phyloP scores from a whole-genome alignment of 2,888 invertebrate genomes.

The Acleris holmiana region DNA sequence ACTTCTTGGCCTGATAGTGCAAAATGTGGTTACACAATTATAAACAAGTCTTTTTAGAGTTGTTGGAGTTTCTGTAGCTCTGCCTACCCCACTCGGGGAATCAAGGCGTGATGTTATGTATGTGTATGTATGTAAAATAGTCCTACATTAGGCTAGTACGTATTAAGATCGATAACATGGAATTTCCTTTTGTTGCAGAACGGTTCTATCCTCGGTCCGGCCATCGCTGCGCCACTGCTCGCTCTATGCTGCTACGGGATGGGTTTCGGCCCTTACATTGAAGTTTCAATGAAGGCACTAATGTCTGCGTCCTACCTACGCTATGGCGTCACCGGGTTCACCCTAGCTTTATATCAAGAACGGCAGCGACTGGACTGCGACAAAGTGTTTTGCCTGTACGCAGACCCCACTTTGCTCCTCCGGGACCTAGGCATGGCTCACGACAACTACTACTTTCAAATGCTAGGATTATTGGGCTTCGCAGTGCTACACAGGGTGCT shows the following conservation, averaged over 20 bases:
- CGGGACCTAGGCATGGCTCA: constrained; percentile 86
- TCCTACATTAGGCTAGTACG: no score
- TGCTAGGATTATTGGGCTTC: constrained; percentile 83
- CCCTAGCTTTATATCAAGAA: constrained; percentile 84
- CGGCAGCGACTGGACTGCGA: constrained; percentile 85
- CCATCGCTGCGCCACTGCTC: constrained; percentile 81
- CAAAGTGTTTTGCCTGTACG: constrained; percentile 81
- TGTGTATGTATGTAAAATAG: no score
- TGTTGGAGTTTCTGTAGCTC: no score
- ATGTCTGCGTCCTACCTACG: constrained; percentile 87
- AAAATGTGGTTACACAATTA: no score
- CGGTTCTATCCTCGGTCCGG: constrained; percentile 85
- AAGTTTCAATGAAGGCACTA: constrained; percentile 78
- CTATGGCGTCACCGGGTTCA: constrained; percentile 87
- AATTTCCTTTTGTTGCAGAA: constrained; percentile 72
- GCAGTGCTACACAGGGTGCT: constrained; percentile 80
- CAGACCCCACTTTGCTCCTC: constrained; percentile 85
- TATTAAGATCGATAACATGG: not conserved
- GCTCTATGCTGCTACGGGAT: constrained; percentile 86
- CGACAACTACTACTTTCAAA: constrained; percentile 80
- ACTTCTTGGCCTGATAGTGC: no score
- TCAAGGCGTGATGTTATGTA: no score
- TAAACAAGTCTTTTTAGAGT: no score
- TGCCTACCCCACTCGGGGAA: no score
- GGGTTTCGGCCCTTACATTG: constrained; percentile 84